Base-by-base conservation (phyloP, 2,888 invertebrate species). In the Dynastes maya region DNA sequence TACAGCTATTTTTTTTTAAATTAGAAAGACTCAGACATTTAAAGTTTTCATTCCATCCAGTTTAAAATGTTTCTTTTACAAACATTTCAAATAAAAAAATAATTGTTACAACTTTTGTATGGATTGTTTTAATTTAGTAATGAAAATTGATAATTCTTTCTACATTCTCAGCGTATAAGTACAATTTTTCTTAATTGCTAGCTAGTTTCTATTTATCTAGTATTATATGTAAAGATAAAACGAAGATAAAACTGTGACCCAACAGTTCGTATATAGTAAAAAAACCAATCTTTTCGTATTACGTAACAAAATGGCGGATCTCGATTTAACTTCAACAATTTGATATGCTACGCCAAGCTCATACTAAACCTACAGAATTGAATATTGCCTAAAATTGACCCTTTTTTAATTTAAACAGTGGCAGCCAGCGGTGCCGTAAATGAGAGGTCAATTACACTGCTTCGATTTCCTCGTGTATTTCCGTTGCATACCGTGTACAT, bases 311-410 rank as follows among this genome's bases (percentile, higher is more conserved):
- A 45, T 11, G 8, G 45, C 2, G 11, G 45, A 45, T 45, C 11
- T 45, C 1, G 11, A 11, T 45, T 45, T 45, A 2, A 45, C 8
- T 45, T 45, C 45, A 45, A 45, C 45, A 45, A 49, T 40, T 22
- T 72, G 58, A 72, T 72, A 72, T 72, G 58, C 72, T 72, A 72
- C 58, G 13, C 37, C 32, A 72, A 72, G 72, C 72, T 16, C 16
- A 37, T 22, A 5, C 65, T 67, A 67, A 45, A 67, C 22, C 45
- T 67, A 45, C 27, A 22, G 22, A 49, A 55, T 58, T 29, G 32
- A 72, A 72, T 72, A 72, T 72, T 72, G 58, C 72, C 72, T 72
- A 72, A 72, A 72, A 72, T 72, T 72, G 72, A 72, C 72, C 29
- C 16, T 58, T n/a, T 45, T 29, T 53, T 55, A n/a, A 53, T 55